These are phyloP conservation scores for Aegotheles bennettii DNA, from an alignment of 2,113 vertebrate species.

Conservation along the genomic window DNA sequence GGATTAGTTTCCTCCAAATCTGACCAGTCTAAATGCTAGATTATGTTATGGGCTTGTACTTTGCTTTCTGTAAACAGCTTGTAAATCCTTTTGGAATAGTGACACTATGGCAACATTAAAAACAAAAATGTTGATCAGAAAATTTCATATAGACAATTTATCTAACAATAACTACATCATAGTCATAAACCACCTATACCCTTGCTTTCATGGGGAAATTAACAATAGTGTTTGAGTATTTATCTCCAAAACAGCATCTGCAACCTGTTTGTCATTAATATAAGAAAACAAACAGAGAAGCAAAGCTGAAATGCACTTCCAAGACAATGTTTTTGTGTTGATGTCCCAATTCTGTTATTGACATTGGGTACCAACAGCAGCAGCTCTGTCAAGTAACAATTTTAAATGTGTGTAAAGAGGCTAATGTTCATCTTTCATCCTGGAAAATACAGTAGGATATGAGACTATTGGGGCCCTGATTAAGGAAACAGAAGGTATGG, in stretches of 20 bases:
- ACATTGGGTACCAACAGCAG: background rate
- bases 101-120: constrained; percentile 34
- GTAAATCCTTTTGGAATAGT: constrained; percentile 43
- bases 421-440: background rate
- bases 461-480: background rate
- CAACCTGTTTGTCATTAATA: constrained; percentile 30
- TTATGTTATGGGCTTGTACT: constrained; percentile 15
- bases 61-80: constrained; percentile 44
- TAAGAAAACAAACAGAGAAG: constrained; percentile 11
- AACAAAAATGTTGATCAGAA: constrained; percentile 21
- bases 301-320: constrained; percentile 1
- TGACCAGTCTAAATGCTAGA: background rate
- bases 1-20: constrained; percentile 44
- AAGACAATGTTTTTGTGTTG: background rate
- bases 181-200: constrained; percentile 34
- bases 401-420: background rate
- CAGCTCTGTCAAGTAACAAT: background rate
- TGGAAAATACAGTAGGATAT: background rate
- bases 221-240: constrained; percentile 13
- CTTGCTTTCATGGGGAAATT: constrained; percentile 38
- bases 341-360: background rate
- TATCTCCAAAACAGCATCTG: constrained; percentile 33
- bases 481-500: background rate
- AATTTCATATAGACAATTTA: constrained; percentile 49
- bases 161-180: constrained; percentile 53